Conservation (phyloP, 2,113 vertebrate genomes). For the Dasyurus viverrinus region DNA sequence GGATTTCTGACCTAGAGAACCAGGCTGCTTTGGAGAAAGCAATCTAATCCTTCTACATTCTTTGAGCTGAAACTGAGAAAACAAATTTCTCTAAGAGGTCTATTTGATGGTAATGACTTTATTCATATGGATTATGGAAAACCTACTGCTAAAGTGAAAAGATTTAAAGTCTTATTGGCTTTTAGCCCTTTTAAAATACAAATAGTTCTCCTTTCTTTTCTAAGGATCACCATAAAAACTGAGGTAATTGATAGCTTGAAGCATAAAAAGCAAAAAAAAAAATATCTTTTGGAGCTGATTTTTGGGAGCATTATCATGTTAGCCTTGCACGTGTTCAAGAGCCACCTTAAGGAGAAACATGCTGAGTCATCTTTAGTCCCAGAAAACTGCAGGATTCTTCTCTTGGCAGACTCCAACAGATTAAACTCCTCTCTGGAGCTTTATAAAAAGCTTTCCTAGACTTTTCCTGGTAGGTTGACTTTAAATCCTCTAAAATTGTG, state of each 20-base stretch:
- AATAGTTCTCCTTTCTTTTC: conserved; percentile 36
- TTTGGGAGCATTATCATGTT: background rate
- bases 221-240: conserved; percentile 7
- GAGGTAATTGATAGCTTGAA: background rate
- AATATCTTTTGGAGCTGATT: background rate
- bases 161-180: background rate
- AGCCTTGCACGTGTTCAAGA: background rate
- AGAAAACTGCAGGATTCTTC: background rate
- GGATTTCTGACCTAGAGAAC: background rate
- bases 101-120: background rate
- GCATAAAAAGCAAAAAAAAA: background rate
- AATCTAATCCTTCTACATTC: background rate
- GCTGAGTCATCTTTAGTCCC: background rate
- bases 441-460: background rate
- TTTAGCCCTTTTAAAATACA: conserved; percentile 2
- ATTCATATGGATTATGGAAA: background rate
- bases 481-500: background rate
- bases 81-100: background rate
- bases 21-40: background rate
- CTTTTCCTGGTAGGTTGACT: conserved; percentile 28
- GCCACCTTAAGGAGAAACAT: background rate
- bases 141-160: background rate
- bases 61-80: conserved; percentile 25
- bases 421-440: background rate
- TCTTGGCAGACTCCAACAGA: background rate